These are phyloP conservation scores for Drosophila kuntzei DNA, from an alignment of 2,888 invertebrate genomes.

Conservation along the genomic window DNA sequence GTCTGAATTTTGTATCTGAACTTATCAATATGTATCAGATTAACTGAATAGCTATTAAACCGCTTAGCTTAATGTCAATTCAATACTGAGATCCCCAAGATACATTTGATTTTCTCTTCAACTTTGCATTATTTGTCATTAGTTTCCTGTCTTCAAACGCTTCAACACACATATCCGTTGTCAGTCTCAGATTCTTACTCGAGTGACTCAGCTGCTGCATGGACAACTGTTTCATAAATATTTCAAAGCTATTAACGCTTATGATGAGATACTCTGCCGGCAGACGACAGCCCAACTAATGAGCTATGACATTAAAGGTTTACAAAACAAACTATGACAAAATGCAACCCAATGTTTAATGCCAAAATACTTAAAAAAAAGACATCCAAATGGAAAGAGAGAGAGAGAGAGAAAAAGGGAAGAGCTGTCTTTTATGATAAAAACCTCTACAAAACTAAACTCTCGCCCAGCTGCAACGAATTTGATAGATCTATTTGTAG, in stretches of 20 bases:
- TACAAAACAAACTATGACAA: slow-evolving; percentile 63
- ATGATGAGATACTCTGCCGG: slow-evolving; percentile 25
- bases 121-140: slow-evolving; percentile 7
- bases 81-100: neutral
- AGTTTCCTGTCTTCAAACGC: slow-evolving; percentile 29
- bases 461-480: slow-evolving; percentile 57
- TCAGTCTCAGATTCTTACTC: slow-evolving; percentile 23
- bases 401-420: slow-evolving; percentile 19
- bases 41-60: slow-evolving; percentile 3
- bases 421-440: slow-evolving; percentile 55
- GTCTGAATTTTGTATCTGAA: neutral
- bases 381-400: neutral
- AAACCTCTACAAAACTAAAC: slow-evolving; percentile 57
- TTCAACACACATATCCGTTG: slow-evolving; percentile 21
- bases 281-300: slow-evolving; percentile 62
- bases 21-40: slow-evolving; percentile 1
- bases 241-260: slow-evolving; percentile 62
- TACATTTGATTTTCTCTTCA: neutral
- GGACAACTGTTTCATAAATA: slow-evolving; percentile 59
- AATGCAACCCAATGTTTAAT: slow-evolving; percentile 42
- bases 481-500: slow-evolving; percentile 82
- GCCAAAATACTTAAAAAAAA: slow-evolving; percentile 39
- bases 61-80: slow-evolving; percentile 5
- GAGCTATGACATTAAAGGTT: slow-evolving; percentile 76
- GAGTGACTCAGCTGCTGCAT: slow-evolving; percentile 35